These are phyloP conservation scores for Andrena bicolor DNA, from an alignment of 2,888 invertebrate species.

Conservation along the genomic window DNA sequence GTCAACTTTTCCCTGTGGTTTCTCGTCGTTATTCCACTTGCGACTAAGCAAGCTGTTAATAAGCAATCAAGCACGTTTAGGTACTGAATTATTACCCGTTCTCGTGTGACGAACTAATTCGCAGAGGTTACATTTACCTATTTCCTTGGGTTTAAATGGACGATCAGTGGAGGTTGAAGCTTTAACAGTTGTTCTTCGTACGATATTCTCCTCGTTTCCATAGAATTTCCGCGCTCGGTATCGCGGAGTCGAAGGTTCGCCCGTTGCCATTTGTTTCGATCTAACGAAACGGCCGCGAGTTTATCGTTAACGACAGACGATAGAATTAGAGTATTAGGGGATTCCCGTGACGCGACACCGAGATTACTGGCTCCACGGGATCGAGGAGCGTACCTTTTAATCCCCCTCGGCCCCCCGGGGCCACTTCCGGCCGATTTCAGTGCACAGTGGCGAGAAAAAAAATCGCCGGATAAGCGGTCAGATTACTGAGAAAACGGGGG, in stretches of 20 bases:
- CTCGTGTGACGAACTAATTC: too few species aligned
- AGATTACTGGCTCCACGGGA: constrained; percentile 45
- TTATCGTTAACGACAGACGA: constrained; percentile 37
- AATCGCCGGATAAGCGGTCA: constrained; percentile 67
- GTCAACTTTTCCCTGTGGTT: too few species aligned
- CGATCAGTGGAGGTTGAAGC: too few species aligned
- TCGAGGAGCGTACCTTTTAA: constrained; percentile 58
- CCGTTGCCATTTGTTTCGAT: not conserved
- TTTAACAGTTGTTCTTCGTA: too few species aligned
- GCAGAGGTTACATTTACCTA: too few species aligned
- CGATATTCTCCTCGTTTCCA: too few species aligned
- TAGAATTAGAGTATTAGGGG: constrained; percentile 43
- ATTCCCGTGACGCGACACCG: constrained; percentile 41
- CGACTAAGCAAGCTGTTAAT: too few species aligned
- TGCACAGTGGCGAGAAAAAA: constrained; percentile 53
- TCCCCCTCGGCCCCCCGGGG: constrained; percentile 23
- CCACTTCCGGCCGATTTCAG: constrained; percentile 64
- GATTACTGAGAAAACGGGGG: constrained; percentile 54
- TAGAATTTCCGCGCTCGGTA: not conserved
- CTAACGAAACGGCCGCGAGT: not conserved
- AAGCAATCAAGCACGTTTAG: too few species aligned
- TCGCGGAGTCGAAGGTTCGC: not conserved
- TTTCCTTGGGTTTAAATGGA: too few species aligned
- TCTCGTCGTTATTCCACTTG: too few species aligned
- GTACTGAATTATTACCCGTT: too few species aligned